Evolutionary conservation across 2,888 invertebrate genomes (phyloP).

Genomic region (Chymomyza caudatula): DNA sequence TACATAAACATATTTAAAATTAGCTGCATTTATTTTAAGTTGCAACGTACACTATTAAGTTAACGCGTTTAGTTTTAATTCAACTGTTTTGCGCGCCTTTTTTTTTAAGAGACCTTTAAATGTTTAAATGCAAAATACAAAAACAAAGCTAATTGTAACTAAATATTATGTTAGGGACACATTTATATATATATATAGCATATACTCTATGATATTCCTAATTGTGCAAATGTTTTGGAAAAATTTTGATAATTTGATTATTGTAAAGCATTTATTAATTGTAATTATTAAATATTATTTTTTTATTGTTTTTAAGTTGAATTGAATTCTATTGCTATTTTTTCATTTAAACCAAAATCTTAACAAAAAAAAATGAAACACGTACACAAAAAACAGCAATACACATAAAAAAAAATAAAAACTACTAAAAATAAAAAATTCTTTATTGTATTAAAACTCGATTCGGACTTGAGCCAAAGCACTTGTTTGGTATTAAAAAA

Average conservation of each 20-base stretch:
- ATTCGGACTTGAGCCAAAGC: background rate
- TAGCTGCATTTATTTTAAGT: conserved; percentile 41
- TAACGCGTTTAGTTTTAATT: conserved; percentile 23
- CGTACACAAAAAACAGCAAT: conserved; percentile 40
- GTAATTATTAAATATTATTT: conserved; percentile 40
- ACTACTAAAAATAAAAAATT: conserved; percentile 36
- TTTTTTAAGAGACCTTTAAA: background rate
- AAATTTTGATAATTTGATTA: conserved; percentile 53
- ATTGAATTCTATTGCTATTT: conserved; percentile 16
- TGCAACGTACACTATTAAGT: conserved; percentile 49
- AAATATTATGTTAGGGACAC: conserved; percentile 8
- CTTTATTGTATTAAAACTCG: background rate
- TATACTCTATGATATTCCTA: background rate
- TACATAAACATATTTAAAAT: conserved; percentile 43
- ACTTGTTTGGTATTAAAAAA: too few species aligned
- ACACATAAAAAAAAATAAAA: conserved; percentile 37
- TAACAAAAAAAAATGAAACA: conserved; percentile 19
- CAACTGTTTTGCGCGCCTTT: conserved; percentile 14
- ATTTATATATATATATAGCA: background rate
- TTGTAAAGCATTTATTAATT: conserved; percentile 67
- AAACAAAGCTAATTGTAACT: conserved; percentile 7
- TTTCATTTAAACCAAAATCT: conserved; percentile 6
- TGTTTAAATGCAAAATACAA: background rate
- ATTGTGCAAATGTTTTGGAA: conserved; percentile 6
- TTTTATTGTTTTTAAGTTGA: conserved; percentile 64